Percentiles rank a stretch among this genome's conserved stretches.
These are phyloP conservation scores for Notothenia rossii DNA, from an alignment of 2,113 vertebrate species.

Conservation along the genomic window DNA sequence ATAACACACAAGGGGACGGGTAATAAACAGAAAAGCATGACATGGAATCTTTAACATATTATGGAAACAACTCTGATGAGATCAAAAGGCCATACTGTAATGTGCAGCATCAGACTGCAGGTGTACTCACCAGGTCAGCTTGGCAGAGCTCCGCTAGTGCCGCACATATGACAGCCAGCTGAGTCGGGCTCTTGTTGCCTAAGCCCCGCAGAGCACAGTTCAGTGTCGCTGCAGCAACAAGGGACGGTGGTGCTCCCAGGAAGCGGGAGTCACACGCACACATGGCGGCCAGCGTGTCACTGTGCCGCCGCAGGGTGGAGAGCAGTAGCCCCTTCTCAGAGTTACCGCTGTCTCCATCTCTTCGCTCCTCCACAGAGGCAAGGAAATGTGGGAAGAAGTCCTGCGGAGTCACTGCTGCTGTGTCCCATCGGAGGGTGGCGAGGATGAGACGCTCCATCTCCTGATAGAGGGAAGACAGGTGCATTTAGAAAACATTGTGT, in stretches of 20 bases:
- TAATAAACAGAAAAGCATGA: too few species aligned
- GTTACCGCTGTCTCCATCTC: conserved; percentile 13
- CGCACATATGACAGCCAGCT: conserved; percentile 56
- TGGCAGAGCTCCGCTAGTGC: conserved; percentile 79
- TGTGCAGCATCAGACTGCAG: background rate
- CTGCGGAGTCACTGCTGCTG: conserved; percentile 85
- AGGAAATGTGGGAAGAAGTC: conserved; percentile 87
- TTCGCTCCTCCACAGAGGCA: conserved; percentile 55
- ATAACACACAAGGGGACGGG: too few species aligned
- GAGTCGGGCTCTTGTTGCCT: conserved; percentile 45
- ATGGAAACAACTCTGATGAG: background rate
- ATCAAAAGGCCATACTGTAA: background rate
- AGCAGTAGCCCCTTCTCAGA: conserved; percentile 45
- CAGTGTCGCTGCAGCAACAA: conserved; percentile 83
- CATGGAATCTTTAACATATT: too few species aligned
- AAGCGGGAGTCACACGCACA: conserved; percentile 84
- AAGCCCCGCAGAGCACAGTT: conserved; percentile 83
- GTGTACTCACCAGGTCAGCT: conserved; percentile 77
- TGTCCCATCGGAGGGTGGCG: conserved; percentile 85
- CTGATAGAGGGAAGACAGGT: conserved; percentile 52
- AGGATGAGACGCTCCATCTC: conserved; percentile 87
- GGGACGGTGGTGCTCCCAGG: conserved; percentile 81
- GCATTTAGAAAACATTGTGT: background rate
- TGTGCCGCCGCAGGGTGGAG: conserved; percentile 80
- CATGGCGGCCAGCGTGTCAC: conserved; percentile 85